A percentile compares a stretch with the other conserved stretches of the same genome.
These are phyloP conservation scores for Drosophila demipolita DNA, from an alignment of 2,888 invertebrate species.

Conservation along the genomic window DNA sequence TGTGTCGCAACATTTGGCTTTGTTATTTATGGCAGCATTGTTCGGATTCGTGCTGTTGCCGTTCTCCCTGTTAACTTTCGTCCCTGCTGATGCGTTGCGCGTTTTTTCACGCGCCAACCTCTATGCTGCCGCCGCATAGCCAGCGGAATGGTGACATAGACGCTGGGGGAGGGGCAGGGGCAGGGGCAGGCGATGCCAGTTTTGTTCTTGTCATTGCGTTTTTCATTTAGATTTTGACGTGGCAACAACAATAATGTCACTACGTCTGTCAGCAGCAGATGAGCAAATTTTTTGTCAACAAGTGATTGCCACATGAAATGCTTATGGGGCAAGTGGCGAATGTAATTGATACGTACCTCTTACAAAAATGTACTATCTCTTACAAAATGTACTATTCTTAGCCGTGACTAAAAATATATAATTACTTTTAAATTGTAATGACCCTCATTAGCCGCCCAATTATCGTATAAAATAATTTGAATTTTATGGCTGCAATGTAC, in stretches of 20 bases:
- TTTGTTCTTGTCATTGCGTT: constrained; percentile 60
- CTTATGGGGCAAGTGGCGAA: neutral
- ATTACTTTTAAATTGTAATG: neutral
- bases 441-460: neutral
- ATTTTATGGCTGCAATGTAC: too few relatives aligned
- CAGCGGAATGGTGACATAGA: neutral
- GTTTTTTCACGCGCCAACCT: constrained; percentile 61
- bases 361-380: too few relatives aligned
- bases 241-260: constrained; percentile 41
- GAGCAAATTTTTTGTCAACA: constrained; percentile 40
- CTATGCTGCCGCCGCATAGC: constrained; percentile 13
- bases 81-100: constrained; percentile 63
- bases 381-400: neutral
- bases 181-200: constrained; percentile 22
- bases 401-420: neutral
- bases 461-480: too few relatives aligned
- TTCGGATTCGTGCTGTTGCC: constrained; percentile 48
- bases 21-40: constrained; percentile 78
- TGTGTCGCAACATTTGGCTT: constrained; percentile 68
- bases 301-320: constrained; percentile 18
- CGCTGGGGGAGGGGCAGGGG: neutral
- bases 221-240: constrained; percentile 65
- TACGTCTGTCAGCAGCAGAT: constrained; percentile 57
- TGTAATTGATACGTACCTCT: neutral
- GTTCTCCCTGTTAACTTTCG: constrained; percentile 28